These are phyloP conservation scores for Spongilla lacustris DNA, from an alignment of 37 sponge, comb jelly and placozoan species.

Conservation along the genomic window DNA sequence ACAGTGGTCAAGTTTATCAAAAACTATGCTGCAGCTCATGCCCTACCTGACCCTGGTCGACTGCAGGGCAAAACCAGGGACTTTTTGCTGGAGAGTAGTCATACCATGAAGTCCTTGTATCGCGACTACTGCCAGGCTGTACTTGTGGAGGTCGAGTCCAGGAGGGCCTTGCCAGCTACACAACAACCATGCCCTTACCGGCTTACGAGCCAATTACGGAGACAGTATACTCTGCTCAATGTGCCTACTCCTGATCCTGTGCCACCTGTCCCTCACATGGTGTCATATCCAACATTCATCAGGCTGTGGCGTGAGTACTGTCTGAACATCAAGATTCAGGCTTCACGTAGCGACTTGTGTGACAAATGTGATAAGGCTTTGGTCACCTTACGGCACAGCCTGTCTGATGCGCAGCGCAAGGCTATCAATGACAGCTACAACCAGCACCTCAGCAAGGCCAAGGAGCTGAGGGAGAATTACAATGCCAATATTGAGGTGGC, in stretches of 20 bases:
- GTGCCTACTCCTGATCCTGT: neutral
- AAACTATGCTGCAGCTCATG: neutral
- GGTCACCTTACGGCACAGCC: neutral
- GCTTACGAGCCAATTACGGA: neutral
- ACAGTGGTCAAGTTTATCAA: neutral
- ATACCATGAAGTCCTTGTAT: neutral
- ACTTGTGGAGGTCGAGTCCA: neutral
- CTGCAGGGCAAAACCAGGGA: neutral
- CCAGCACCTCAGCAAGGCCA: constrained; percentile 1
- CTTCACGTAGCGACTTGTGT: neutral
- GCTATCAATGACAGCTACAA: neutral
- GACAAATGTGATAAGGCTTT: neutral
- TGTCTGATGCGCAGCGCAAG: neutral
- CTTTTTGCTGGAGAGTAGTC: neutral
- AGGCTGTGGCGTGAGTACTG: neutral
- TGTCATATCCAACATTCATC: neutral
- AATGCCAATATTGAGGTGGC: neutral
- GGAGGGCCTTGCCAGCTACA: neutral
- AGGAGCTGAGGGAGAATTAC: neutral
- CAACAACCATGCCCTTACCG: neutral
- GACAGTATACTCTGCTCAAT: neutral
- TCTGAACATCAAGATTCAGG: too few species aligned
- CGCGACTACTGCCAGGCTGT: neutral
- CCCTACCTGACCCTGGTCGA: neutral
- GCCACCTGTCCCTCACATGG: neutral